Conservation (phyloP, 2,888 invertebrate species). For the Nymphalis polychloros region DNA sequence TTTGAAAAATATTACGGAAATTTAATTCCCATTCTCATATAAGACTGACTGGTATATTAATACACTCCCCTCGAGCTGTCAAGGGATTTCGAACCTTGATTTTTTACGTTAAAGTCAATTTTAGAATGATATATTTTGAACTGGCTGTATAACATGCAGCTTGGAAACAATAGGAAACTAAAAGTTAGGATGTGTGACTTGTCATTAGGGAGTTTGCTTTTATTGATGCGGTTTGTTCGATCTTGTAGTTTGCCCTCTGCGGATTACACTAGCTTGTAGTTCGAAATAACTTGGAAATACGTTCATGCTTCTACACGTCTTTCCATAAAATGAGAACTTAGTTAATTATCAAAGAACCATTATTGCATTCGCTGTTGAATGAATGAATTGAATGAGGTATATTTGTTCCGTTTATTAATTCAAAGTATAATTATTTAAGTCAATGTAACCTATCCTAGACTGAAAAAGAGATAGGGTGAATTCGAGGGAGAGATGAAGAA, state of each 20-base stretch:
- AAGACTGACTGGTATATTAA: slow-evolving; percentile 8
- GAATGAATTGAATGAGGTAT: too few species aligned
- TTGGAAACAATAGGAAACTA: slow-evolving; percentile 37
- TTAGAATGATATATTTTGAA: neutral
- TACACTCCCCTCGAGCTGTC: neutral
- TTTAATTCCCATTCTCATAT: slow-evolving; percentile 6
- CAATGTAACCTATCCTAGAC: too few species aligned
- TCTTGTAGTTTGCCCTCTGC: slow-evolving; percentile 29
- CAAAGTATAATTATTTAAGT: too few species aligned
- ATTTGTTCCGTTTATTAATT: too few species aligned
- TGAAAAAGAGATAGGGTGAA: too few species aligned
- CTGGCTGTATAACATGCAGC: slow-evolving; percentile 16
- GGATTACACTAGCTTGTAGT: slow-evolving; percentile 24
- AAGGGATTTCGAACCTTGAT: neutral
- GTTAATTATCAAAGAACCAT: too few species aligned
- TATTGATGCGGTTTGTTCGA: slow-evolving; percentile 37
- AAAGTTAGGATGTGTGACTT: slow-evolving; percentile 39
- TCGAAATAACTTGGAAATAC: slow-evolving; percentile 4
- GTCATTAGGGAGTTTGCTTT: slow-evolving; percentile 40
- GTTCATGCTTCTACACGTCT: neutral
- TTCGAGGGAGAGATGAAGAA: too few species aligned
- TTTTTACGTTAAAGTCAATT: slow-evolving; percentile 3
- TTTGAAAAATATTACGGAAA: slow-evolving; percentile 12
- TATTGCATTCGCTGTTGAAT: too few species aligned
- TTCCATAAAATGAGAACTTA: neutral